Evolutionary conservation across 2,888 invertebrate species (phyloP).

Genomic region (Heliconius ismenius): DNA sequence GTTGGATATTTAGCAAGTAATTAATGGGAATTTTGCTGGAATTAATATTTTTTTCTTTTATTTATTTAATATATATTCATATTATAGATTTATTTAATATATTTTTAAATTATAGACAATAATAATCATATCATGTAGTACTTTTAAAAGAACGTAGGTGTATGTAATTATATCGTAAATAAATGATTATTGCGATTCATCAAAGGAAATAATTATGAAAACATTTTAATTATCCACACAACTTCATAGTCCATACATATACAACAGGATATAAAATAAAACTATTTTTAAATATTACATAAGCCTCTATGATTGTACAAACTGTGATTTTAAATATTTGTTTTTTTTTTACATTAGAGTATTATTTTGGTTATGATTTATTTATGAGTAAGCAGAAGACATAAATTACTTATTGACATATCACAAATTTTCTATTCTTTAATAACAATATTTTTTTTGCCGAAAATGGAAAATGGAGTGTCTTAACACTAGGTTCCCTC

Average conservation of each 20-base stretch:
- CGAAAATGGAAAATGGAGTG: too few relatives aligned
- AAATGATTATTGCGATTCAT: slow-evolving; percentile 1
- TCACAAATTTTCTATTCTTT: too few relatives aligned
- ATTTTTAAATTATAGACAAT: background rate
- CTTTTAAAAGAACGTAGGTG: background rate
- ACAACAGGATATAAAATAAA: slow-evolving; percentile 16
- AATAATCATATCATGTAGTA: background rate
- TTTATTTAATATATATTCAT: too few relatives aligned
- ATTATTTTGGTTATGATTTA: background rate
- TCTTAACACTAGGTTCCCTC: too few relatives aligned
- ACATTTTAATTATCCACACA: slow-evolving; percentile 1
- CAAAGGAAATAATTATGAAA: slow-evolving; percentile 20
- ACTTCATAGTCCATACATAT: background rate
- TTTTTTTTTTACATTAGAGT: background rate
- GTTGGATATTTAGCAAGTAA: background rate
- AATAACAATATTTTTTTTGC: too few relatives aligned
- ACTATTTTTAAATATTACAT: background rate
- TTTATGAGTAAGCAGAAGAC: background rate
- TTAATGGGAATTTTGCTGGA: too few relatives aligned
- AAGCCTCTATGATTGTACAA: background rate
- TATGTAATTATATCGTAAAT: background rate
- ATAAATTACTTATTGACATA: background rate
- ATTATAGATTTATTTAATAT: too few relatives aligned
- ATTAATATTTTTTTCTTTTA: background rate
- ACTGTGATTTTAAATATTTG: background rate